These are phyloP conservation scores for Eupsittula cactorum DNA, from an alignment of 2,113 vertebrate species.

Conservation along the genomic window DNA sequence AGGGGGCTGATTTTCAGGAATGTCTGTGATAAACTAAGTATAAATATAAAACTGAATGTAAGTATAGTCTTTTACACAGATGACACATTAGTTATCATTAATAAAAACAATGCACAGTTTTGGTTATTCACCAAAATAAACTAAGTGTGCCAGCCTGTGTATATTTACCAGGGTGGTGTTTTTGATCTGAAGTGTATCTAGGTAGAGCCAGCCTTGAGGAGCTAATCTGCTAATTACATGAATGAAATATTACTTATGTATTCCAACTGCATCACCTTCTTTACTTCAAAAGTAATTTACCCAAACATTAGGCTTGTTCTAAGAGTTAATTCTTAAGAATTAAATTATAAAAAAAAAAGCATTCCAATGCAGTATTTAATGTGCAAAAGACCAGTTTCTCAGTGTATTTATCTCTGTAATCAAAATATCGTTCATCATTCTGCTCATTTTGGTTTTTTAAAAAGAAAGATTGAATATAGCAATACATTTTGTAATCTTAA, in stretches of 20 bases:
- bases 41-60: neutral
- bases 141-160: neutral
- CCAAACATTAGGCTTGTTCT: constrained; percentile 40
- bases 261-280: neutral
- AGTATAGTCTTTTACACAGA: neutral
- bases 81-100: neutral
- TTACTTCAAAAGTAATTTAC: neutral
- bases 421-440: constrained; percentile 66
- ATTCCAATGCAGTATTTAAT: constrained; percentile 10
- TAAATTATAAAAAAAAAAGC: neutral
- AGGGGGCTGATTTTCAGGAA: neutral
- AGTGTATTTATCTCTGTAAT: constrained; percentile 61
- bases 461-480: constrained; percentile 62
- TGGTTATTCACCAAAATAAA: neutral
- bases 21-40: neutral
- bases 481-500: constrained; percentile 41
- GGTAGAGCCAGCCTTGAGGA: neutral
- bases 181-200: neutral
- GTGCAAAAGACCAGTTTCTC: constrained; percentile 53
- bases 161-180: neutral
- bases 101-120: neutral
- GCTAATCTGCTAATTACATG: neutral
- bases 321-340: constrained; percentile 26
- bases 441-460: constrained; percentile 48
- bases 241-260: neutral